Percentiles rank a stretch among this genome's conserved stretches.
These are phyloP conservation scores for Scaptodrosophila lebanonensis DNA, from an alignment of 1,140 invertebrate species.

Conservation along the genomic window DNA sequence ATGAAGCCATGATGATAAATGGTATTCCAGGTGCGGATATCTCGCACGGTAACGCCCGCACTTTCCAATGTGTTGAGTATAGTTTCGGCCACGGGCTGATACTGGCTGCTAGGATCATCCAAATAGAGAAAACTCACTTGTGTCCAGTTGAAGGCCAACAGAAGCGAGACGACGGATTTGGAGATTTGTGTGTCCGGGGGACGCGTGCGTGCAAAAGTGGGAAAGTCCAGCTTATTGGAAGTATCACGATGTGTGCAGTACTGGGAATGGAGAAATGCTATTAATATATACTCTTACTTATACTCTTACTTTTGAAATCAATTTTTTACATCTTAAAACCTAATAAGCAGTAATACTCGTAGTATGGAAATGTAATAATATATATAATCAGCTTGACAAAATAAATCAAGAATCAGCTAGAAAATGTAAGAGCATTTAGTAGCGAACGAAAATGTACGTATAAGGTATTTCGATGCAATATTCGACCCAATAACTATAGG, in stretches of 20 bases:
- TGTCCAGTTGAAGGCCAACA: constrained; percentile 89
- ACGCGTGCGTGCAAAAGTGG: constrained; percentile 94
- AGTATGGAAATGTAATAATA: no score
- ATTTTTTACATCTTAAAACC: no score
- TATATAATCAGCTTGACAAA: no score
- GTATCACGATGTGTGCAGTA: constrained; percentile 91
- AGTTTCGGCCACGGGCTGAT: constrained; percentile 84
- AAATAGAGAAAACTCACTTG: constrained; percentile 85
- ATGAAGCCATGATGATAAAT: constrained; percentile 87
- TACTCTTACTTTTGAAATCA: no score
- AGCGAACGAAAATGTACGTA: no score
- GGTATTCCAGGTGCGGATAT: constrained; percentile 84
- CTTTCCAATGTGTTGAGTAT: constrained; percentile 83
- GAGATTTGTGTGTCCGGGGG: constrained; percentile 96
- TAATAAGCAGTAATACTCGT: no score
- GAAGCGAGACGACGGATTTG: constrained; percentile 89
- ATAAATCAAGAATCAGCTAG: no score
- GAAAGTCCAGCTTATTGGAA: constrained; percentile 91
- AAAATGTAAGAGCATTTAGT: no score
- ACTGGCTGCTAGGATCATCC: constrained; percentile 83
- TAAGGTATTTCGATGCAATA: no score
- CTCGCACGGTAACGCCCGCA: constrained; percentile 84
- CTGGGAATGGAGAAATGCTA: constrained; percentile 78
- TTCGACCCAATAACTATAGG: no score
- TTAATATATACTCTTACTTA: no score